These are phyloP conservation scores for Onychomys leucogaster DNA, from an alignment of 2,797 vertebrate species.

Conservation along the genomic window DNA sequence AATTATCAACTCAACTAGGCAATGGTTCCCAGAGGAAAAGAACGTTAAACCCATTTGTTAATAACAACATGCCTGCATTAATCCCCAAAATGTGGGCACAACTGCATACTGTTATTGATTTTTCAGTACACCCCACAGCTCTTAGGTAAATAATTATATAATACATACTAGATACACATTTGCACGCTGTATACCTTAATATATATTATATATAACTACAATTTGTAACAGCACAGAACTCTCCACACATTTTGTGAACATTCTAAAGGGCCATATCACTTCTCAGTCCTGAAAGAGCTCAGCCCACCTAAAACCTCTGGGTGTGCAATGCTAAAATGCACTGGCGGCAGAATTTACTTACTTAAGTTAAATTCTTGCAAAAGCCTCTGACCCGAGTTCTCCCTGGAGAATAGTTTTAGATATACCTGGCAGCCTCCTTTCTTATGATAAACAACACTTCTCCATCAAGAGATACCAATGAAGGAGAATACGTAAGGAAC, in stretches of 20 bases:
- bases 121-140: constrained; percentile 78
- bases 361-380: constrained; percentile 79
- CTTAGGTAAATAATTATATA: constrained; percentile 57
- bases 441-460: constrained; percentile 5
- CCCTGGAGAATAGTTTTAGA: constrained; percentile 72
- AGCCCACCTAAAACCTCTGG: constrained; percentile 68
- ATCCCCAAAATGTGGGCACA: constrained; percentile 76
- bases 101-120: constrained; percentile 78
- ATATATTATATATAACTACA: constrained; percentile 78
- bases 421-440: constrained; percentile 67
- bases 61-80: constrained; percentile 78
- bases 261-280: constrained; percentile 83
- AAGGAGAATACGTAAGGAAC: constrained; percentile 92
- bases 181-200: constrained; percentile 67
- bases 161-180: constrained; percentile 75
- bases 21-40: constrained; percentile 82
- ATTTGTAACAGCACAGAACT: constrained; percentile 77
- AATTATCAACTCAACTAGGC: constrained; percentile 75
- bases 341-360: constrained; percentile 77
- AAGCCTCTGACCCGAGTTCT: constrained; percentile 80
- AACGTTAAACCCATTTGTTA: constrained; percentile 78
- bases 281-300: constrained; percentile 68
- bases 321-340: constrained; percentile 84
- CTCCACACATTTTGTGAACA: constrained; percentile 72
- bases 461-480: constrained; percentile 90